Percentiles rank a stretch among this genome's conserved stretches.
These are phyloP conservation scores for Oxycera nigricornis DNA, from an alignment of 2,888 invertebrate species.

Conservation along the genomic window DNA sequence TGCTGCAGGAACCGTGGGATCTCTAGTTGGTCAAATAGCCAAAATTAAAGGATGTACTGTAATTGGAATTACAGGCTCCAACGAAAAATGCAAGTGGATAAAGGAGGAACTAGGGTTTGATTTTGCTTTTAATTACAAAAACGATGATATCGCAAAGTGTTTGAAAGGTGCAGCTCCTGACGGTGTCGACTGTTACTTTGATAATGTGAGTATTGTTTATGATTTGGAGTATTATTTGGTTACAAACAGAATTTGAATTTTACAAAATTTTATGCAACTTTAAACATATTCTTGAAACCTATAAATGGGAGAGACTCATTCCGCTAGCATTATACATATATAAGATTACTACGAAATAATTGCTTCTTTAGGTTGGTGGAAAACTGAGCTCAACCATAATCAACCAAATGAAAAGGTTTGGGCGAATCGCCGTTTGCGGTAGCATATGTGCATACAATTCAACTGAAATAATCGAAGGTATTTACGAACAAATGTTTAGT, in stretches of 20 bases:
- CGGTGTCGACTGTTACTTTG: conserved; percentile 80
- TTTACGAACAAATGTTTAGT: not conserved
- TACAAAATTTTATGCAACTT: not conserved
- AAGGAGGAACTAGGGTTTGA: conserved; percentile 73
- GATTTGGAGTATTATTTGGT: not conserved
- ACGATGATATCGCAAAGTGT: conserved; percentile 63
- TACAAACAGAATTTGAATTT: not conserved
- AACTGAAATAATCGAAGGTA: conserved; percentile 20
- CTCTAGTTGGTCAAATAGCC: conserved; percentile 79
- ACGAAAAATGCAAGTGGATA: conserved; percentile 75
- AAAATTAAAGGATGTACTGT: conserved; percentile 75
- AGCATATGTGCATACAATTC: conserved; percentile 70
- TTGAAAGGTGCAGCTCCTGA: conserved; percentile 70
- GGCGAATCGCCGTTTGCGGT: conserved; percentile 72
- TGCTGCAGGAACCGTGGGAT: conserved; percentile 82
- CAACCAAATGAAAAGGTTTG: conserved; percentile 68
- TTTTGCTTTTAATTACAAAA: conserved; percentile 76
- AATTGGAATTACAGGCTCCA: conserved; percentile 76
- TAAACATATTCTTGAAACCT: not conserved
- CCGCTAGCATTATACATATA: no score
- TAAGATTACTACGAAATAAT: no score
- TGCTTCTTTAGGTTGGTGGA: conserved; percentile 66
- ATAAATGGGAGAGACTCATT: no score
- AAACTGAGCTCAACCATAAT: conserved; percentile 68
- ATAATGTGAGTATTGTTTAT: conserved; percentile 66